Percentiles rank a stretch among this genome's conserved stretches.
phyloP scores from a whole-genome alignment of 1,140 invertebrate genomes.

The Stenopsyche tienmushanensis region DNA sequence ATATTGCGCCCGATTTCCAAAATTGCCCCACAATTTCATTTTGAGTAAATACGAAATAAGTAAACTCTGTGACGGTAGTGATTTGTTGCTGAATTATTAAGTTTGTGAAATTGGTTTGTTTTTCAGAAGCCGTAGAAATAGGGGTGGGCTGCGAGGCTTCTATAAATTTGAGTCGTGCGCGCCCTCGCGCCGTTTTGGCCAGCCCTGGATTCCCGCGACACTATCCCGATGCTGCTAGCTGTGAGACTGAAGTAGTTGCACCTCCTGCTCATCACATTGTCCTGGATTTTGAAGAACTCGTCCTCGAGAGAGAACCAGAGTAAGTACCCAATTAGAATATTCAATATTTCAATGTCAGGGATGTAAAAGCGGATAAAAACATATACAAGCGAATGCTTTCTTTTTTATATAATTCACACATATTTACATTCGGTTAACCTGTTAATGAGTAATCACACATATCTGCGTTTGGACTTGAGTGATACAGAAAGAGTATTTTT shows the following conservation, averaged over 20 bases:
- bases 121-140: slow-evolving; percentile 45
- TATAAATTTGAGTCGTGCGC: slow-evolving; percentile 58
- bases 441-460: no score
- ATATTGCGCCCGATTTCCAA: neutral
- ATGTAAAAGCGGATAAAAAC: no score
- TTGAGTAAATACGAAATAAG: no score
- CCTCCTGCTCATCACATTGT: slow-evolving; percentile 61
- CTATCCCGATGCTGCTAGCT: slow-evolving; percentile 70
- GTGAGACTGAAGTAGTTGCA: slow-evolving; percentile 60
- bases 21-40: no score
- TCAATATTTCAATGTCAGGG: no score
- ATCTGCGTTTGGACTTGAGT: no score
- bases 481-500: no score
- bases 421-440: no score
- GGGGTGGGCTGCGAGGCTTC: slow-evolving; percentile 61
- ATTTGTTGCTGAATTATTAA: neutral
- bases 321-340: slow-evolving; percentile 59
- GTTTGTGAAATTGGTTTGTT: neutral
- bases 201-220: slow-evolving; percentile 69
- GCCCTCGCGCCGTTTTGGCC: slow-evolving; percentile 59
- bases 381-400: no score
- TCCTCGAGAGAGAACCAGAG: slow-evolving; percentile 68
- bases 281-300: slow-evolving; percentile 68
- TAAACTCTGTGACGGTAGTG: no score
- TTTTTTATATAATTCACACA: no score